These are phyloP conservation scores for Leguminivora glycinivorella DNA, from an alignment of 1,140 invertebrate genomes.

Conservation along the genomic window DNA sequence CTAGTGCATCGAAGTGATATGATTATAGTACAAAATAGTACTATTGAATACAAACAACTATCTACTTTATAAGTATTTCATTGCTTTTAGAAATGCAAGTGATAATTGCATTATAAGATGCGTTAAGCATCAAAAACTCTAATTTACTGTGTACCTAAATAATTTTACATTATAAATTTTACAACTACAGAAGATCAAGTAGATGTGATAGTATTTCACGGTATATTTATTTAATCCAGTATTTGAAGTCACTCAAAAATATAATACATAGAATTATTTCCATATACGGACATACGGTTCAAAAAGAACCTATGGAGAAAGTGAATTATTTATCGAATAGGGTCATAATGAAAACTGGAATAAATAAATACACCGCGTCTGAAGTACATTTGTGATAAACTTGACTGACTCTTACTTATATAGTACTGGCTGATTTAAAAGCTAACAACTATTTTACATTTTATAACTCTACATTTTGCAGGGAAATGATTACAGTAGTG, in stretches of 20 bases:
- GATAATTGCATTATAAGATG: conserved; percentile 17
- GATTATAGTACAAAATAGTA: conserved; percentile 38
- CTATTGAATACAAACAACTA: conserved; percentile 42
- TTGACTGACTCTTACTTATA: conserved; percentile 18
- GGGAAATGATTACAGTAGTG: conserved; percentile 25
- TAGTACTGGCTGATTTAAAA: conserved; percentile 5
- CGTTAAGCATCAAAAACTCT: conserved; percentile 5
- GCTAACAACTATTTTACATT: conserved; percentile 22
- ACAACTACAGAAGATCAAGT: background rate
- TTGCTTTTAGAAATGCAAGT: conserved; percentile 38
- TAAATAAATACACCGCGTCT: background rate
- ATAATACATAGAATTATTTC: background rate
- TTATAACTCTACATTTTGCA: conserved; percentile 11
- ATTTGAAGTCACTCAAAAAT: background rate
- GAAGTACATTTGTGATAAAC: background rate
- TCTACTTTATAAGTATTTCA: conserved; percentile 55
- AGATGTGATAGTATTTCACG: conserved; percentile 9
- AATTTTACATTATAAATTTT: conserved; percentile 13
- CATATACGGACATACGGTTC: too few species aligned
- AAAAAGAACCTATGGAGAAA: background rate
- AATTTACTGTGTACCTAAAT: conserved; percentile 26
- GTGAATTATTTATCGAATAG: background rate
- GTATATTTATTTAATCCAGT: background rate
- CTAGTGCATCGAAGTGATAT: conserved; percentile 66
- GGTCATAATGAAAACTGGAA: background rate